Evolutionary conservation across 2,113 vertebrate genomes (phyloP).

Genomic region (Montifringilla adamsi): DNA sequence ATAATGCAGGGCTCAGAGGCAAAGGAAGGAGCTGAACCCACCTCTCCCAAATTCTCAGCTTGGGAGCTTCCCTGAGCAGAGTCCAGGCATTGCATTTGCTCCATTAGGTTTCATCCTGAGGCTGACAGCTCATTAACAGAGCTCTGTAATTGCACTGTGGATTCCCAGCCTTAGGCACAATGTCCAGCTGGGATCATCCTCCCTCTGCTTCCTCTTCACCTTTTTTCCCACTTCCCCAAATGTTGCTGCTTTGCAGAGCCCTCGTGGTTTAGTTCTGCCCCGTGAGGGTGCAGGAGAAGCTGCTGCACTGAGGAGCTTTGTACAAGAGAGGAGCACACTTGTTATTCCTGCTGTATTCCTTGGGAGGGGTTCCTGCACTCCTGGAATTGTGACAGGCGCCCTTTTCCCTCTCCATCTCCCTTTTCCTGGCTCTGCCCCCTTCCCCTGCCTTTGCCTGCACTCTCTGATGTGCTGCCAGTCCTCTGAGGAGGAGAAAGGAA

Average conservation of each 20-base stretch:
- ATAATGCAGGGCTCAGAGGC: neutral
- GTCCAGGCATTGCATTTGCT: neutral
- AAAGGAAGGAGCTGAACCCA: neutral
- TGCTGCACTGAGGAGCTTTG: neutral
- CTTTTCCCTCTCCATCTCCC: neutral
- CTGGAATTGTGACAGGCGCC: neutral
- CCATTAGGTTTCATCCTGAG: neutral
- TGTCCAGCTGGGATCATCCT: neutral
- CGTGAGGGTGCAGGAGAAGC: neutral
- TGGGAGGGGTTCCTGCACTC: neutral
- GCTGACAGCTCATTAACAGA: neutral
- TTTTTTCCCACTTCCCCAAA: neutral
- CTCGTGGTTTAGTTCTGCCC: neutral
- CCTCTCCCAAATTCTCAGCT: neutral
- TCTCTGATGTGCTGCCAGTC: slow-evolving; percentile 6
- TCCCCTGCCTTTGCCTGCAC: neutral
- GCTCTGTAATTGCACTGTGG: neutral
- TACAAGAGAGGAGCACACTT: neutral
- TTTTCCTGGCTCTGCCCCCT: neutral
- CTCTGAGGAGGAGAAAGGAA: neutral
- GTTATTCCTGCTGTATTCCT: rapidly evolving
- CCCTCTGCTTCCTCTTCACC: neutral
- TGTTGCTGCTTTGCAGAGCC: neutral
- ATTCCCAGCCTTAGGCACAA: rapidly evolving
- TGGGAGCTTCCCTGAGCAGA: no score